These are phyloP conservation scores for Sceloporus tristichus DNA, from an alignment of 2,113 vertebrate species.

Conservation along the genomic window DNA sequence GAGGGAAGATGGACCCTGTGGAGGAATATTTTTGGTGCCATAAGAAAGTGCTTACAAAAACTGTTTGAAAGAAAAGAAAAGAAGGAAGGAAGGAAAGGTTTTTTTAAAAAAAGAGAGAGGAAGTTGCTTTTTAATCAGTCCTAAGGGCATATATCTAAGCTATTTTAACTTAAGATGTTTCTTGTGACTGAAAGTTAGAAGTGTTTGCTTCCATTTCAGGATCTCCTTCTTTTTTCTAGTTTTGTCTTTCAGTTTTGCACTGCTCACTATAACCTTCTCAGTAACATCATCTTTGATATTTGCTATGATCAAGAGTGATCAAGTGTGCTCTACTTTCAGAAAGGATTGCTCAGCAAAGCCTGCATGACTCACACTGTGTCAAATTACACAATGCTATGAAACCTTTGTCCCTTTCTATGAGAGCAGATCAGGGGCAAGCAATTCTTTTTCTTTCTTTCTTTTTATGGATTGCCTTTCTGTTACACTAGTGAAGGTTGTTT, in stretches of 20 bases:
- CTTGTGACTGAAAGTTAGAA: neutral
- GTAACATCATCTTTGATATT: conserved; percentile 4
- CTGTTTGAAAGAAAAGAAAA: neutral
- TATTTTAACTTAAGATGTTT: neutral
- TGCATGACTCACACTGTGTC: neutral
- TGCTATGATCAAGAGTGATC: neutral
- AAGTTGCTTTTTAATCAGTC: neutral
- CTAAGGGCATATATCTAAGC: neutral
- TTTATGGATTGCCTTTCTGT: neutral
- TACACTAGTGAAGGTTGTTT: conserved; percentile 1
- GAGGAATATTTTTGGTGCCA: neutral
- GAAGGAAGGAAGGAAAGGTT: neutral
- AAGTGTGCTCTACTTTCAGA: neutral
- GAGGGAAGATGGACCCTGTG: neutral
- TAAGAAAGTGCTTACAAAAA: neutral
- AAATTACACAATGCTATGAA: neutral
- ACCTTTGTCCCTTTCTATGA: neutral
- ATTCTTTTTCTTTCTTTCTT: neutral
- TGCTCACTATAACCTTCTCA: neutral
- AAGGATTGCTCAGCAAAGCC: conserved; percentile 19
- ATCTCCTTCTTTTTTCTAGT: no score
- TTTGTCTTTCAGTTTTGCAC: neutral
- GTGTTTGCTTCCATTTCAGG: neutral
- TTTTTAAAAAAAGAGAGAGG: neutral
- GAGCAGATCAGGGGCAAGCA: neutral